A percentile compares a stretch with the other conserved stretches of the same genome.
phyloP scores from a whole-genome alignment of 2,113 vertebrate genomes.

The Trogon melanurus region DNA sequence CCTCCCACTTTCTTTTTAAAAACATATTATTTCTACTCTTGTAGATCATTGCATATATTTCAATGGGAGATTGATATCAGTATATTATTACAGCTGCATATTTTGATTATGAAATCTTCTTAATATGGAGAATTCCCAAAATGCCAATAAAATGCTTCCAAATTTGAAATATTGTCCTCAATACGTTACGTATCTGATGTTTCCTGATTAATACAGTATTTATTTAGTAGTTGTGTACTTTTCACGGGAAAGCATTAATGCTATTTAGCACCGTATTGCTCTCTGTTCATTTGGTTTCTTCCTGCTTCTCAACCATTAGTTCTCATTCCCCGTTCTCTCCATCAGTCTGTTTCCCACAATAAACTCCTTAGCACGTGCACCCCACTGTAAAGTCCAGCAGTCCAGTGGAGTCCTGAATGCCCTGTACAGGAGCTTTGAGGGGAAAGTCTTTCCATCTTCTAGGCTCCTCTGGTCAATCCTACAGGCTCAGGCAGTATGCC shows the following conservation, averaged over 20 bases:
- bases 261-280: not conserved
- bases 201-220: not conserved
- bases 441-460: not conserved
- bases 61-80: rapidly evolving
- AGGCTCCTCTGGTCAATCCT: not conserved
- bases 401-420: not conserved
- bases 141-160: not conserved
- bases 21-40: not conserved
- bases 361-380: not conserved
- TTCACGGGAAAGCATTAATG: not conserved
- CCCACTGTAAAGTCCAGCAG: not conserved
- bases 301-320: not conserved
- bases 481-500: not conserved
- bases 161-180: not conserved
- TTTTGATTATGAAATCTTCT: not conserved
- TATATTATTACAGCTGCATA: not conserved
- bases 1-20: not conserved
- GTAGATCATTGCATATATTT: not conserved
- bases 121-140: not conserved
- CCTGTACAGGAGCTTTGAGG: not conserved
- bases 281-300: not conserved
- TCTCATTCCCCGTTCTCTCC: not conserved
- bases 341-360: not conserved
- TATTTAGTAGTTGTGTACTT: not conserved
- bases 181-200: not conserved